phyloP scores from a whole-genome alignment of 2,797 vertebrate genomes.

The Sebastes elongatus region DNA sequence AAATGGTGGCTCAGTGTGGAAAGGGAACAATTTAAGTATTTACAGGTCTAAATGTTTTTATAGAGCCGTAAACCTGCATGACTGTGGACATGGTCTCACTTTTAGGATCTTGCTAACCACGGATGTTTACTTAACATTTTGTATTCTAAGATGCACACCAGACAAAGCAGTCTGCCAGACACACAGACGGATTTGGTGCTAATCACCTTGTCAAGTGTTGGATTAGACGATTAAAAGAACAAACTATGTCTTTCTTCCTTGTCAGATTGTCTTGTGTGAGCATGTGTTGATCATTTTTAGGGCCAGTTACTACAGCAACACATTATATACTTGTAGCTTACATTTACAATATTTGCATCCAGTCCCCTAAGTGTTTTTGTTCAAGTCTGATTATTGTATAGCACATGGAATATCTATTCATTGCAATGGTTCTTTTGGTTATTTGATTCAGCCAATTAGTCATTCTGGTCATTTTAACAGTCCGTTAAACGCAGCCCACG shows the following conservation, averaged over 20 bases:
- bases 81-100: background rate
- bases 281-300: constrained; percentile 10
- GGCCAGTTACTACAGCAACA: background rate
- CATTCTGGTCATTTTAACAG: constrained; percentile 52
- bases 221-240: constrained; percentile 50
- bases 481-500: constrained; percentile 27
- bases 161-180: constrained; percentile 39
- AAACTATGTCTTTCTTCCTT: constrained; percentile 29
- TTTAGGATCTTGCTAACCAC: constrained; percentile 27
- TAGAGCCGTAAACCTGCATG: background rate
- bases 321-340: background rate
- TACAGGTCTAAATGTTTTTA: background rate
- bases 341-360: background rate
- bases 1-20: background rate
- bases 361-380: background rate
- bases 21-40: background rate
- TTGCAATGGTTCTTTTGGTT: constrained; percentile 16
- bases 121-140: constrained; percentile 48
- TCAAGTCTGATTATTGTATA: background rate
- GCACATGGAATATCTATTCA: background rate
- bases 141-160: constrained; percentile 19
- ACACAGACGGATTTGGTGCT: constrained; percentile 51
- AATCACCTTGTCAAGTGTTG: constrained; percentile 44
- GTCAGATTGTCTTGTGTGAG: constrained; percentile 25
- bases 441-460: constrained; percentile 42